These are phyloP conservation scores for Sebastes taczanowskii DNA, from an alignment of 2,797 vertebrate genomes.

Conservation along the genomic window DNA sequence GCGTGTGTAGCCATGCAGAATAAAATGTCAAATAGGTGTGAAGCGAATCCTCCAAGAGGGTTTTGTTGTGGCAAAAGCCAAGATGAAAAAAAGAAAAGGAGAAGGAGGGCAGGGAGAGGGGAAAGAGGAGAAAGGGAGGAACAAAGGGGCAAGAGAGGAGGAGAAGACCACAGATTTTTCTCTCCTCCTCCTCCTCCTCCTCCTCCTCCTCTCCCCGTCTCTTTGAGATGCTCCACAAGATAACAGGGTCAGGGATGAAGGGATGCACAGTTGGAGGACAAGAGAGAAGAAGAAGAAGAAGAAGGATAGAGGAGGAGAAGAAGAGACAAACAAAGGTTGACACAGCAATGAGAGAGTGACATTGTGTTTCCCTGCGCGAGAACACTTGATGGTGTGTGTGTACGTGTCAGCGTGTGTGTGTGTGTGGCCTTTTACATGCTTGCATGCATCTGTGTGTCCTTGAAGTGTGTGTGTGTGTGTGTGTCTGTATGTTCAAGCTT, in stretches of 20 bases:
- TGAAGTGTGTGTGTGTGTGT: background rate
- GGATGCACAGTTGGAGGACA: conserved; percentile 55
- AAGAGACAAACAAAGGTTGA: conserved; percentile 53
- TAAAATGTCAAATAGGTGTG: background rate
- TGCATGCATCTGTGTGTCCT: background rate
- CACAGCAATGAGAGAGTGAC: conserved; percentile 46
- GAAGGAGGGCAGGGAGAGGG: background rate
- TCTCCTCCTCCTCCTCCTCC: background rate
- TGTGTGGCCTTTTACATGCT: background rate
- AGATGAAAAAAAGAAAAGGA: background rate
- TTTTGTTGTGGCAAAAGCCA: background rate
- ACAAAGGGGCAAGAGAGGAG: background rate
- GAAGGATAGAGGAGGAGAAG: conserved; percentile 12
- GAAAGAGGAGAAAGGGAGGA: background rate
- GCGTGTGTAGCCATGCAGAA: background rate
- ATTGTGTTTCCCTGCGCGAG: conserved; percentile 22
- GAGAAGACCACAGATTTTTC: background rate
- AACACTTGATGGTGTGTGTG: background rate
- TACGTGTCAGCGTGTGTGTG: background rate
- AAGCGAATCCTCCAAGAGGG: background rate
- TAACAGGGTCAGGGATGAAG: conserved; percentile 69
- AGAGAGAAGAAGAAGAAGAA: conserved; percentile 9
- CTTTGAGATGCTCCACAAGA: conserved; percentile 67
- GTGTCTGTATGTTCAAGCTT: background rate
- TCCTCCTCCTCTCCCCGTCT: background rate